A percentile compares a stretch with the other conserved stretches of the same genome.
These are phyloP conservation scores for Malurus leucopterus DNA, from an alignment of 2,797 vertebrate species.

Conservation along the genomic window DNA sequence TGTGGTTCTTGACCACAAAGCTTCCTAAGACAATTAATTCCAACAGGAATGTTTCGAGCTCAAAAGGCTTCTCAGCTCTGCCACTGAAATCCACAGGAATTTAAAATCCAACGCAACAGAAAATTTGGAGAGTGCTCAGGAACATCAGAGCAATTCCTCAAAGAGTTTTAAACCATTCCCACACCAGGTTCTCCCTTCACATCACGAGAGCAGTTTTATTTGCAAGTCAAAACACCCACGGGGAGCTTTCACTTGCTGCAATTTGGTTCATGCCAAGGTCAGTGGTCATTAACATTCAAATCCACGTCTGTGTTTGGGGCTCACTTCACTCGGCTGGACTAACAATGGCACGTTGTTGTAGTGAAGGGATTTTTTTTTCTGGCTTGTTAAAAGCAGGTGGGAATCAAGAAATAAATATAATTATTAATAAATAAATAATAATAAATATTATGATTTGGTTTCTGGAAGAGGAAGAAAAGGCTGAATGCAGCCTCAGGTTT, in stretches of 20 bases:
- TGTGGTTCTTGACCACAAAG: fast-evolving
- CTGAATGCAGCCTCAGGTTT: not conserved
- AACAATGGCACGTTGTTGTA: fast-evolving
- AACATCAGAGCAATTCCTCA: not conserved
- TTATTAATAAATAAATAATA: not conserved
- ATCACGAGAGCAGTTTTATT: fast-evolving
- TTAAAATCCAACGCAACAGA: not conserved
- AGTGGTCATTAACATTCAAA: not conserved
- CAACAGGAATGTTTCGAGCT: fast-evolving
- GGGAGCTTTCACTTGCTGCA: not conserved
- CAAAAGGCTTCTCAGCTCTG: not conserved
- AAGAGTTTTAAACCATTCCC: not conserved
- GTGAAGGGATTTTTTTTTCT: fast-evolving
- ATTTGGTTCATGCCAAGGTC: not conserved
- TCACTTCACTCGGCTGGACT: not conserved
- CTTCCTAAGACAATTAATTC: not conserved
- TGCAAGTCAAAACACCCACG: not conserved
- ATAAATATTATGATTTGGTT: not conserved
- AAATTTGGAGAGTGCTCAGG: fast-evolving
- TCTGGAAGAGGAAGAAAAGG: not conserved
- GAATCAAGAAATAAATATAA: not conserved
- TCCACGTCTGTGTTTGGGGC: not conserved
- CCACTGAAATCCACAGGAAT: not conserved
- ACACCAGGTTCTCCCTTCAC: fast-evolving
- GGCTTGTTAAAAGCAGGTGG: not conserved